These are phyloP conservation scores for Saccopteryx leptura DNA, from an alignment of 2,113 vertebrate genomes.

Conservation along the genomic window DNA sequence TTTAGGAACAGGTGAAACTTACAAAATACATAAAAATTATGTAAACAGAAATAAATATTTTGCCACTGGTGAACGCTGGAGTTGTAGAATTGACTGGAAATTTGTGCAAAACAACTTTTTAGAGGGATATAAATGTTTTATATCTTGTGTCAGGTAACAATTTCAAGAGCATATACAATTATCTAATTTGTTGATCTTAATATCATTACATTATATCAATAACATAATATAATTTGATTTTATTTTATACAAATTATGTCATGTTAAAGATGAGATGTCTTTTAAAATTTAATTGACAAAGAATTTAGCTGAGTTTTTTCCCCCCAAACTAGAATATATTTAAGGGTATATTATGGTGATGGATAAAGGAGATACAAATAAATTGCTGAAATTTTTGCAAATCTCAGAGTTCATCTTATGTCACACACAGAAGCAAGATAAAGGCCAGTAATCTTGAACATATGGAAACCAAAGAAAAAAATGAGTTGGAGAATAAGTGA, in stretches of 20 bases:
- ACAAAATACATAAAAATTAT: not conserved
- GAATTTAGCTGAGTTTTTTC: not conserved
- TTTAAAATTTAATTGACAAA: not conserved
- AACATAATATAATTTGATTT: not conserved
- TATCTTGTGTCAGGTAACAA: not conserved
- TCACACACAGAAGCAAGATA: not conserved
- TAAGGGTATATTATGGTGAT: not conserved
- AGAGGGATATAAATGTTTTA: not conserved
- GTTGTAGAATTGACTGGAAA: not conserved
- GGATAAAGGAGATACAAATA: not conserved
- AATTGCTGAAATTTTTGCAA: not conserved
- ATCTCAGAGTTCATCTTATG: not conserved
- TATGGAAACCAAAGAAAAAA: not conserved
- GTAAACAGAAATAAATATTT: not conserved
- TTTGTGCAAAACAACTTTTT: not conserved
- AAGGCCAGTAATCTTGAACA: not conserved
- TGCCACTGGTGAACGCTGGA: fast-evolving
- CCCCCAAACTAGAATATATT: not conserved
- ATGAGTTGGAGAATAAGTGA: not conserved
- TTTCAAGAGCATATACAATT: not conserved
- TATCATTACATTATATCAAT: not conserved
- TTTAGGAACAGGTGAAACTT: not conserved
- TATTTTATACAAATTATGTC: not conserved
- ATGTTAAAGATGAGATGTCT: not conserved
- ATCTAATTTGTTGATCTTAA: not conserved